These are phyloP conservation scores for Polyploca ridens DNA, from an alignment of 2,888 invertebrate species.

Conservation along the genomic window DNA sequence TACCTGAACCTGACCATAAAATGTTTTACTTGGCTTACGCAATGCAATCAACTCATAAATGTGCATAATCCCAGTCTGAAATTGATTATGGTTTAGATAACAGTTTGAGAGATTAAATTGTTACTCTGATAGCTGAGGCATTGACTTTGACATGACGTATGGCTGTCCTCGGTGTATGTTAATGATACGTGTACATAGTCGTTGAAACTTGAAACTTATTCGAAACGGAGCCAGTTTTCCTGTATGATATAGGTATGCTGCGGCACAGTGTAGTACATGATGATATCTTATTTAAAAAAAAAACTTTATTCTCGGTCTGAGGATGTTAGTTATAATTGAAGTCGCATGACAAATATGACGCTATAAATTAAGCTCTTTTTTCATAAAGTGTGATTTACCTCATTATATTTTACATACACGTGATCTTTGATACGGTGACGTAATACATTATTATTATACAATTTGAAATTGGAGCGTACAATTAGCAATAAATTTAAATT, in stretches of 20 bases:
- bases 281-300: background rate
- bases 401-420: too few species aligned
- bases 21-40: too few species aligned
- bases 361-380: background rate
- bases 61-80: background rate
- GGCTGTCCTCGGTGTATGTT: background rate
- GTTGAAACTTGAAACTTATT: background rate
- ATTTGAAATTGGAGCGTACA: background rate
- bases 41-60: too few species aligned
- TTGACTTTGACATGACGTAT: constrained; percentile 1
- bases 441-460: background rate
- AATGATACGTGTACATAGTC: background rate
- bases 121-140: background rate
- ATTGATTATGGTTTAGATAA: background rate
- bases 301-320: too few species aligned
- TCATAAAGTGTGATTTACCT: background rate
- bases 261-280: background rate
- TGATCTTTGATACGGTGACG: too few species aligned
- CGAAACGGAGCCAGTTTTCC: constrained; percentile 5
- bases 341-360: background rate
- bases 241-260: background rate
- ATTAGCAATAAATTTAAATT: background rate
- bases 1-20: background rate
- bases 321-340: too few species aligned
- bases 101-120: background rate